Evolutionary conservation across 2,113 vertebrate genomes (phyloP).

Genomic region (Ctenodactylus gundi): DNA sequence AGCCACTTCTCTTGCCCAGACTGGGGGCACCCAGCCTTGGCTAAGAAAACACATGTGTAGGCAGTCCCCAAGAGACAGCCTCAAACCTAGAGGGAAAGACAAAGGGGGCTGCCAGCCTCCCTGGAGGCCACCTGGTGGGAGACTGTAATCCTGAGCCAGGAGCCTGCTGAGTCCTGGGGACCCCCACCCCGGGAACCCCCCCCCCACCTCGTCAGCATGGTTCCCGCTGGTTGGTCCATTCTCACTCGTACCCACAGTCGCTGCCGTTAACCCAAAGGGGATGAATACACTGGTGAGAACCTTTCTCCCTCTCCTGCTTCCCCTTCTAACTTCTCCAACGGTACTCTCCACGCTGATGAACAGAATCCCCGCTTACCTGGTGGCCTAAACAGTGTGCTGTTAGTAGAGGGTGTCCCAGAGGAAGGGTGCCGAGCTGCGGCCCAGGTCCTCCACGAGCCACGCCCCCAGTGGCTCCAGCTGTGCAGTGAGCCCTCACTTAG

Average conservation of each 20-base stretch:
- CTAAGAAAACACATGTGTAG: not conserved
- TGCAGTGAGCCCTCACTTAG: not conserved
- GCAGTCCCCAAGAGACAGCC: conserved; percentile 6
- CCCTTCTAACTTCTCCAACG: not conserved
- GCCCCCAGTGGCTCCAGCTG: not conserved
- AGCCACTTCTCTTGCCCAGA: not conserved
- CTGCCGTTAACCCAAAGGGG: not conserved
- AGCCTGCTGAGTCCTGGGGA: rapidly evolving
- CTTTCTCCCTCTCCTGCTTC: not conserved
- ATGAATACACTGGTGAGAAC: not conserved
- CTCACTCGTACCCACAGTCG: not conserved
- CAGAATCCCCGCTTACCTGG: not conserved
- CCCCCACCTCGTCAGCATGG: conserved; percentile 29
- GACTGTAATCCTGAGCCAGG: conserved; percentile 34
- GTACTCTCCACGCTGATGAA: not conserved
- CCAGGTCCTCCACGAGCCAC: too few species aligned
- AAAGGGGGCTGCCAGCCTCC: conserved; percentile 49
- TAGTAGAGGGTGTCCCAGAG: not conserved
- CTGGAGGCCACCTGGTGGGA: conserved; percentile 83
- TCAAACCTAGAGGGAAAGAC: not conserved
- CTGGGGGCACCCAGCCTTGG: not conserved
- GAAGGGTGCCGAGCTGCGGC: not conserved
- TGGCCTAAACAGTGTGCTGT: not conserved
- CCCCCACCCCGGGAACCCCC: conserved; percentile 8
- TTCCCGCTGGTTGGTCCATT: not conserved